Evolutionary conservation across 2,888 invertebrate species (phyloP).

Genomic region (Bombylius discolor): DNA sequence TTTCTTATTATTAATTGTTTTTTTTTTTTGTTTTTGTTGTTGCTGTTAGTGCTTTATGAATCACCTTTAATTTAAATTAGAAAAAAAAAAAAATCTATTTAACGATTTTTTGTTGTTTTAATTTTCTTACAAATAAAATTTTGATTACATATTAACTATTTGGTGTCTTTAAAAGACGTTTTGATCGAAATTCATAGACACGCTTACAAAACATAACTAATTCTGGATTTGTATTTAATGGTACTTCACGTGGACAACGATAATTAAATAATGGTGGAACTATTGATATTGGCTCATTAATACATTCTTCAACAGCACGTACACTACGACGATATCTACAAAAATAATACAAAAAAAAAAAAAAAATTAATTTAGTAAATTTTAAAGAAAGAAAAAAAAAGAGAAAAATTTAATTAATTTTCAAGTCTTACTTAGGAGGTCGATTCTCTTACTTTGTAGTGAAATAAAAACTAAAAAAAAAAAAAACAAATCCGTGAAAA

Average conservation of each 20-base stretch:
- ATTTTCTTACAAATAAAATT: background rate
- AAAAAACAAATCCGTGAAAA: too few species aligned
- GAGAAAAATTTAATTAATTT: background rate
- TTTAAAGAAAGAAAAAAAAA: background rate
- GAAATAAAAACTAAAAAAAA: too few species aligned
- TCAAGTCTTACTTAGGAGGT: too few species aligned
- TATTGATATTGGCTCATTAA: conserved; percentile 54
- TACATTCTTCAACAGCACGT: conserved; percentile 63
- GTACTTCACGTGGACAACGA: conserved; percentile 41
- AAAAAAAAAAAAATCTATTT: too few species aligned
- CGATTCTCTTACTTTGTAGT: too few species aligned
- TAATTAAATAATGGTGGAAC: conserved; percentile 56
- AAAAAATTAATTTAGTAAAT: conserved; percentile 3
- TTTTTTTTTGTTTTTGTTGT: background rate
- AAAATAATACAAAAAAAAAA: conserved; percentile 16
- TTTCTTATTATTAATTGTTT: background rate
- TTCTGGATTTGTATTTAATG: conserved; percentile 57
- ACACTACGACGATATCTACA: conserved; percentile 72
- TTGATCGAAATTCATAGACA: conserved; percentile 89
- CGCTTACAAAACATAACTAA: conserved; percentile 89
- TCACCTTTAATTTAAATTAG: too few species aligned
- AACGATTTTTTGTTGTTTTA: background rate
- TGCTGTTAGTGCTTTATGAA: background rate
- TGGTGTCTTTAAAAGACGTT: conserved; percentile 28
- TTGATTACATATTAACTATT: background rate